Percentiles rank a stretch among this genome's conserved stretches.
These are phyloP conservation scores for Ceramica pisi DNA, from an alignment of 2,888 invertebrate genomes.

Conservation along the genomic window DNA sequence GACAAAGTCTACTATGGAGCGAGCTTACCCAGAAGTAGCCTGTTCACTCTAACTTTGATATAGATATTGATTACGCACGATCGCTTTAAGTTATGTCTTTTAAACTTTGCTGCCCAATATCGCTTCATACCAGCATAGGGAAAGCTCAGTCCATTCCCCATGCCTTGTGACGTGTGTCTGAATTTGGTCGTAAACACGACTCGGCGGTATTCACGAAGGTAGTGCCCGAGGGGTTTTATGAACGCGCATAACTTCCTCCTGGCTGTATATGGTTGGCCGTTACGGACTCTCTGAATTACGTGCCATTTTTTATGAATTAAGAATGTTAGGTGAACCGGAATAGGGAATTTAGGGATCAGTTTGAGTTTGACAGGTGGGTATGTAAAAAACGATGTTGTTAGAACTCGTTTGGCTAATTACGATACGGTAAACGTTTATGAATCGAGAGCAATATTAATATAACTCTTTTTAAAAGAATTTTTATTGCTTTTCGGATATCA, in stretches of 20 bases:
- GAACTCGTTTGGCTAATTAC: neutral
- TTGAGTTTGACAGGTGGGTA: slow-evolving; percentile 6
- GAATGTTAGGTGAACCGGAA: slow-evolving; percentile 16
- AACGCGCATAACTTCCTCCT: slow-evolving; percentile 59
- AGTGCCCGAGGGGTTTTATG: slow-evolving; percentile 57
- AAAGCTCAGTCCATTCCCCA: slow-evolving; percentile 5
- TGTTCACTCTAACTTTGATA: too few species aligned
- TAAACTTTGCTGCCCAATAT: too few species aligned
- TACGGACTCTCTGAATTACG: slow-evolving; percentile 52
- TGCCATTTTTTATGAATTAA: slow-evolving; percentile 39
- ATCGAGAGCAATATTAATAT: neutral
- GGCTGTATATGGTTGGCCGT: slow-evolving; percentile 51
- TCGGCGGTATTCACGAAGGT: slow-evolving; percentile 44
- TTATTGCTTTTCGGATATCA: neutral
- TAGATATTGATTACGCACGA: too few species aligned
- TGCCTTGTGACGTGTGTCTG: slow-evolving; percentile 62
- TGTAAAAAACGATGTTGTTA: slow-evolving; percentile 3
- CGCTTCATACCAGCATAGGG: too few species aligned
- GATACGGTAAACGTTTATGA: neutral
- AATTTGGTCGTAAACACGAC: slow-evolving; percentile 48
- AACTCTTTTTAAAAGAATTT: slow-evolving; percentile 5
- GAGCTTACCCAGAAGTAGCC: too few species aligned
- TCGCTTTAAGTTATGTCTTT: too few species aligned
- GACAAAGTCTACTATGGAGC: too few species aligned
- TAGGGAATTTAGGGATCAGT: slow-evolving; percentile 11